Conservation (phyloP, 1,140 invertebrate species). For the Pantala flavescens region DNA sequence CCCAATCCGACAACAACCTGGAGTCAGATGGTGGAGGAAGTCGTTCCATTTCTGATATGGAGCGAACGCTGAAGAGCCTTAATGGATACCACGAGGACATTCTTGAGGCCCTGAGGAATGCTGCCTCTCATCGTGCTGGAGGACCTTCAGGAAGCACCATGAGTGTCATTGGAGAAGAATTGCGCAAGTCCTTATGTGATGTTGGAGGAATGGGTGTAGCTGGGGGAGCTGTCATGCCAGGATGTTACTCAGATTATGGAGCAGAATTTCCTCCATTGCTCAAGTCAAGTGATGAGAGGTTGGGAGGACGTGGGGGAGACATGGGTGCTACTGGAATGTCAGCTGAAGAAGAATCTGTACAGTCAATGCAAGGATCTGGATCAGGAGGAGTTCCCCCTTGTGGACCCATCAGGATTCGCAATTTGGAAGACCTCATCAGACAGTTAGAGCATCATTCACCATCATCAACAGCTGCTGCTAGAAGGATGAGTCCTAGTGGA, state of each 20-base stretch:
- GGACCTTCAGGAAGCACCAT: conserved; percentile 48
- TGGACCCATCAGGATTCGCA: conserved; percentile 59
- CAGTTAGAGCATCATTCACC: conserved; percentile 70
- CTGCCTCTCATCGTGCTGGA: conserved; percentile 55
- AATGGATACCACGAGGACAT: conserved; percentile 91
- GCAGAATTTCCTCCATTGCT: conserved; percentile 16
- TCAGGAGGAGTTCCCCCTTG: conserved; percentile 25
- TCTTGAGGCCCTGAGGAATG: conserved; percentile 71
- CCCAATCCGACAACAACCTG: conserved; percentile 53
- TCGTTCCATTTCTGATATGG: conserved; percentile 46
- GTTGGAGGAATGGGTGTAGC: conserved; percentile 29
- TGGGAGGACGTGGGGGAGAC: conserved; percentile 32
- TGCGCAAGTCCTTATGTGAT: conserved; percentile 54
- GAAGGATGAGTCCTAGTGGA: conserved; percentile 79
- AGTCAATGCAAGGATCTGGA: conserved; percentile 27
- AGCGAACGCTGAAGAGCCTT: conserved; percentile 69
- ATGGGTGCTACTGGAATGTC: conserved; percentile 27
- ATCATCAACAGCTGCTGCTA: conserved; percentile 31
- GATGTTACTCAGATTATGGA: conserved; percentile 22
- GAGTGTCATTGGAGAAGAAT: conserved; percentile 46
- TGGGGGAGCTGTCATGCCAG: not conserved
- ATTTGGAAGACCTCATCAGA: conserved; percentile 79
- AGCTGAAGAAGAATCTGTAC: conserved; percentile 19
- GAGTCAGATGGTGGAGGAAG: conserved; percentile 29
- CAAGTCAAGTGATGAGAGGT: conserved; percentile 42